A percentile compares a stretch with the other conserved stretches of the same genome.
Conservation (phyloP, 2,888 invertebrate species). For the Melinopterus prodromus region DNA sequence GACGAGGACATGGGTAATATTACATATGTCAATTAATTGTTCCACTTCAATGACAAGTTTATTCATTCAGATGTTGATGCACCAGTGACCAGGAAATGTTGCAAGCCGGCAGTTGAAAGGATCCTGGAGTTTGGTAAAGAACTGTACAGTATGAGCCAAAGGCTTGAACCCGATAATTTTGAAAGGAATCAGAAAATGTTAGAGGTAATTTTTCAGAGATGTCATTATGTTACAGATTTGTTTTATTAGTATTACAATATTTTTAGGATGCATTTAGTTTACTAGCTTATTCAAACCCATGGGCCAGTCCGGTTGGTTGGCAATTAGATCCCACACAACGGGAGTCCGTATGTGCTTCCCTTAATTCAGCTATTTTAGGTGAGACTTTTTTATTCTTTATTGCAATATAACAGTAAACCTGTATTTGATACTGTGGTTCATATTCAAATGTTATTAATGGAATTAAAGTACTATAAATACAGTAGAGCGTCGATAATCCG, state of each 20-base stretch:
- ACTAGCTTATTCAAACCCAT: constrained; percentile 96
- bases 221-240: not conserved
- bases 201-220: constrained; percentile 68
- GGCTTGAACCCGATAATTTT: constrained; percentile 82
- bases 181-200: constrained; percentile 90
- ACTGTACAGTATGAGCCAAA: constrained; percentile 89
- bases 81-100: constrained; percentile 58
- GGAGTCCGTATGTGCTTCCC: constrained; percentile 93
- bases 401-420: not conserved
- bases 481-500: too few relatives aligned
- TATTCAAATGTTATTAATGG: not conserved
- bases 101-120: constrained; percentile 87
- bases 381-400: constrained; percentile 46
- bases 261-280: constrained; percentile 95
- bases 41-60: constrained; percentile 9
- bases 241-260: constrained; percentile 21
- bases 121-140: constrained; percentile 96
- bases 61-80: constrained; percentile 62
- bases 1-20: constrained; percentile 76
- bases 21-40: not conserved
- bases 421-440: too few relatives aligned
- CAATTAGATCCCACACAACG: constrained; percentile 94
- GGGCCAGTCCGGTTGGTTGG: constrained; percentile 96
- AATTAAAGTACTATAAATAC: not conserved
- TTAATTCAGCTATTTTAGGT: constrained; percentile 98